phyloP scores from a whole-genome alignment of 2,797 vertebrate genomes.

The Rhinogobio ventralis region DNA sequence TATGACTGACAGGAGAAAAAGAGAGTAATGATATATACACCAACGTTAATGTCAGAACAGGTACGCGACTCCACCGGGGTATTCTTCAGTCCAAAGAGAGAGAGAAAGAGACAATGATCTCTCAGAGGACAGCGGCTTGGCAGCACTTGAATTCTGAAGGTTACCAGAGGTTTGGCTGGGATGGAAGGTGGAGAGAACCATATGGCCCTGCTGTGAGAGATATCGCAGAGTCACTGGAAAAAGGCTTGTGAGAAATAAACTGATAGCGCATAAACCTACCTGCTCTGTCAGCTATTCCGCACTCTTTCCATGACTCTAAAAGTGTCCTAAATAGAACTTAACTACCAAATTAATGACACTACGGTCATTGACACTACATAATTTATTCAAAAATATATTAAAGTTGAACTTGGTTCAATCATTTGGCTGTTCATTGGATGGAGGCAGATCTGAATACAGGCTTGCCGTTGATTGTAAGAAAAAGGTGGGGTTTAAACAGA shows the following conservation, averaged over 20 bases:
- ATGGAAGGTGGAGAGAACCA: not conserved
- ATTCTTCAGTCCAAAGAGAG: not conserved
- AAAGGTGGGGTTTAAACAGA: not conserved
- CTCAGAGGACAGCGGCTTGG: not conserved
- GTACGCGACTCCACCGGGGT: not conserved
- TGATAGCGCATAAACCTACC: not conserved
- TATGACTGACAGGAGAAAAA: not conserved
- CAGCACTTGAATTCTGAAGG: conserved; percentile 16
- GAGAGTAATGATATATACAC: not conserved
- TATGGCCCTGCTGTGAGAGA: conserved; percentile 35
- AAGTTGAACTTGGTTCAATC: not conserved
- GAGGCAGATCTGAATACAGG: not conserved
- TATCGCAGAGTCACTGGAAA: conserved; percentile 1
- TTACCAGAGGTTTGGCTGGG: conserved; percentile 28
- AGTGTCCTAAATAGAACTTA: not conserved
- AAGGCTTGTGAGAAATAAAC: conserved; percentile 21
- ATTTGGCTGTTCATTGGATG: not conserved
- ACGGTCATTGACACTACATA: not conserved
- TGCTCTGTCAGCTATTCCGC: not conserved
- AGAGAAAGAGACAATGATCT: not conserved
- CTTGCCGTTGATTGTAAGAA: not conserved
- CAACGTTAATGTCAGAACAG: not conserved
- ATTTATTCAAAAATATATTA: not conserved
- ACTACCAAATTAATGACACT: not conserved
- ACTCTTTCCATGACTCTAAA: not conserved